Evolutionary conservation across 1,140 invertebrate genomes (phyloP).

Genomic region (Oedothorax gibbosus): DNA sequence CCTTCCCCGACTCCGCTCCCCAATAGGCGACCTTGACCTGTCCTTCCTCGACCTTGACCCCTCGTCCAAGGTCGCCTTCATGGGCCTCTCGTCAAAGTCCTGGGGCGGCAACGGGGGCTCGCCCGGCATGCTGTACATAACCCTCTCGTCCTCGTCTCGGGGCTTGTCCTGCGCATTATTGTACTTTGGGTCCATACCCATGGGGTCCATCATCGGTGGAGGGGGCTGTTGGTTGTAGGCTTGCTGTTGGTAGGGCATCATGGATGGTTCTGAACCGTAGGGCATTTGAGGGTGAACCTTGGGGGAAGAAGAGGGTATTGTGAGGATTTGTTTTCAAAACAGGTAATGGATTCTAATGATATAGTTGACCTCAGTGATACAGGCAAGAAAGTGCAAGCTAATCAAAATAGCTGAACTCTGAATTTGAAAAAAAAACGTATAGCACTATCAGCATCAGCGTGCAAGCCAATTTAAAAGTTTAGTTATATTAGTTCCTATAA

Average conservation of each 20-base stretch:
- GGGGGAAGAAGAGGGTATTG: neutral
- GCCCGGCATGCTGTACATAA: constrained; percentile 54
- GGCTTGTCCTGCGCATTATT: neutral
- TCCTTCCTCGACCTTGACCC: constrained; percentile 35
- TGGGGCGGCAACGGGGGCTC: constrained; percentile 56
- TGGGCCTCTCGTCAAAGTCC: constrained; percentile 36
- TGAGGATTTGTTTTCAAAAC: too few species aligned
- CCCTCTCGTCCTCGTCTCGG: constrained; percentile 49
- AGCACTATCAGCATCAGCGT: too few species aligned
- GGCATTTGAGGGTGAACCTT: constrained; percentile 26
- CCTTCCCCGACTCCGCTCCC: constrained; percentile 53
- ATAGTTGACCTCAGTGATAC: too few species aligned
- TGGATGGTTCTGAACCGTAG: neutral
- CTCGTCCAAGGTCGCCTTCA: constrained; percentile 25
- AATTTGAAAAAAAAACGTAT: too few species aligned
- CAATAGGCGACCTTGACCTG: constrained; percentile 60
- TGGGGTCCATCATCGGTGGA: constrained; percentile 10
- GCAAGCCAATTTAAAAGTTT: too few species aligned
- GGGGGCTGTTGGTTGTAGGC: constrained; percentile 15
- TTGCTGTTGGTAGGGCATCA: constrained; percentile 10
- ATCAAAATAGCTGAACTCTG: too few species aligned
- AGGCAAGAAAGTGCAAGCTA: too few species aligned
- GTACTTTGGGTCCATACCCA: constrained; percentile 17
- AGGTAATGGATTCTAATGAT: too few species aligned
- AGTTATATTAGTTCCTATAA: too few species aligned